phyloP scores from a whole-genome alignment of 2,113 vertebrate genomes.

The Erythrolamprus reginae region DNA sequence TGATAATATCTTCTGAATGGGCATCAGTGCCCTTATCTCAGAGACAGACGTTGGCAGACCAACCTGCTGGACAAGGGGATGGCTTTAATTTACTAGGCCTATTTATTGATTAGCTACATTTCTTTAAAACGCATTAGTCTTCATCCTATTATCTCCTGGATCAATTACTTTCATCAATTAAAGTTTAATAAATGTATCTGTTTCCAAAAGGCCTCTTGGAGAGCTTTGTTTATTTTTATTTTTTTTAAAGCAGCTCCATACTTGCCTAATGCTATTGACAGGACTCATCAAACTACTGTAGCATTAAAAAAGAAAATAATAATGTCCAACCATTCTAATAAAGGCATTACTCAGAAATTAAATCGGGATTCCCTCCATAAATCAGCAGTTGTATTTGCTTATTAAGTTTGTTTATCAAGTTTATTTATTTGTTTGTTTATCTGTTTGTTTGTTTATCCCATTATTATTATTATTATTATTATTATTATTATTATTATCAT shows the following conservation, averaged over 20 bases:
- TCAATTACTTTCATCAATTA: not conserved
- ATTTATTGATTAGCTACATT: not conserved
- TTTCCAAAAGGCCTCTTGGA: not conserved
- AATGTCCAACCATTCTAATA: not conserved
- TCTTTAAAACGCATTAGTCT: not conserved
- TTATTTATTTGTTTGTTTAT: no score
- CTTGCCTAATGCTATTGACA: not conserved
- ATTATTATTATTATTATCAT: no score
- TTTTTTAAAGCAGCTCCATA: not conserved
- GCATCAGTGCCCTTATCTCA: not conserved
- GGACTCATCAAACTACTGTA: not conserved
- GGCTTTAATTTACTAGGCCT: not conserved
- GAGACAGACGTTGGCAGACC: not conserved
- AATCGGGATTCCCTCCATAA: not conserved
- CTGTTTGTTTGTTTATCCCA: no score
- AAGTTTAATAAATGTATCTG: not conserved
- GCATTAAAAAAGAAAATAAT: not conserved
- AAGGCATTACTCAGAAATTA: not conserved
- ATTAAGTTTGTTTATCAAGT: constrained; percentile 44
- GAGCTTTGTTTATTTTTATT: not conserved
- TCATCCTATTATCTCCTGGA: not conserved
- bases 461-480: no score
- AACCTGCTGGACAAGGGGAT: no score
- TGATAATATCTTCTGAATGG: not conserved
- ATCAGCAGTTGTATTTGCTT: not conserved